Percentiles rank a stretch among this genome's conserved stretches.
Evolutionary conservation across 53 echinoderm and acorn worm species (phyloP).

Genomic region (Astropecten irregularis): DNA sequence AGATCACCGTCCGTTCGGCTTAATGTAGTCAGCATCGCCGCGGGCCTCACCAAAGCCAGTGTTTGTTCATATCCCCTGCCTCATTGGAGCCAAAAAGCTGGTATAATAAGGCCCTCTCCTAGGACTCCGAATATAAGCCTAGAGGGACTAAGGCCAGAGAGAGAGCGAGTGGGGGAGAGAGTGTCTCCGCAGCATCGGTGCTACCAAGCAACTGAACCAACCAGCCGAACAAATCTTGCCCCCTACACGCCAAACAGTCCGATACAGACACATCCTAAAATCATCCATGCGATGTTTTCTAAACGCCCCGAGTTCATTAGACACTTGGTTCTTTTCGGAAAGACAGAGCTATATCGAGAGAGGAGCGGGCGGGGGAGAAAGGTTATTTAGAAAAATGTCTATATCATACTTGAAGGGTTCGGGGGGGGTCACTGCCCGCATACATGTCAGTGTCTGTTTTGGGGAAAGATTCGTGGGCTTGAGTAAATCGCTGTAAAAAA

Average conservation of each 20-base stretch:
- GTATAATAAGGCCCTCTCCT: conserved; percentile 24
- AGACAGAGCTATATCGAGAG: too few species aligned
- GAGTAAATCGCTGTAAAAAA: conserved; percentile 26
- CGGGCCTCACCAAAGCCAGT: conserved; percentile 27
- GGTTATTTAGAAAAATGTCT: not conserved
- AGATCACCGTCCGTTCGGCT: conserved; percentile 25
- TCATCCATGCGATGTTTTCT: conserved; percentile 33
- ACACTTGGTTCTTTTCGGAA: conserved; percentile 31
- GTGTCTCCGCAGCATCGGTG: conserved; percentile 7
- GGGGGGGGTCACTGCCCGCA: conserved; percentile 54
- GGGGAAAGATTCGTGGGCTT: conserved; percentile 29
- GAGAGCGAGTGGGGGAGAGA: not conserved
- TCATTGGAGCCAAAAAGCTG: conserved; percentile 43
- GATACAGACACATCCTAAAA: conserved; percentile 36
- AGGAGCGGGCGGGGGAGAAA: not conserved
- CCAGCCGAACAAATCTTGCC: conserved; percentile 22
- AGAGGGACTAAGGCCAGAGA: not conserved
- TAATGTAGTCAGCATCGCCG: conserved; percentile 7
- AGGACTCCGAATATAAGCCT: not conserved
- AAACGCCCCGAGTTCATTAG: conserved; percentile 48
- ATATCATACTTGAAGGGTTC: not conserved
- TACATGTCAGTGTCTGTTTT: conserved; percentile 47
- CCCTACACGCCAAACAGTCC: conserved; percentile 49
- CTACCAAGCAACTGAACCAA: conserved; percentile 37
- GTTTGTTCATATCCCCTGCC: conserved; percentile 58